A percentile compares a stretch with the other conserved stretches of the same genome.
Evolutionary conservation across 2,888 invertebrate genomes (phyloP).

Genomic region (Notocelia uddmanniana): DNA sequence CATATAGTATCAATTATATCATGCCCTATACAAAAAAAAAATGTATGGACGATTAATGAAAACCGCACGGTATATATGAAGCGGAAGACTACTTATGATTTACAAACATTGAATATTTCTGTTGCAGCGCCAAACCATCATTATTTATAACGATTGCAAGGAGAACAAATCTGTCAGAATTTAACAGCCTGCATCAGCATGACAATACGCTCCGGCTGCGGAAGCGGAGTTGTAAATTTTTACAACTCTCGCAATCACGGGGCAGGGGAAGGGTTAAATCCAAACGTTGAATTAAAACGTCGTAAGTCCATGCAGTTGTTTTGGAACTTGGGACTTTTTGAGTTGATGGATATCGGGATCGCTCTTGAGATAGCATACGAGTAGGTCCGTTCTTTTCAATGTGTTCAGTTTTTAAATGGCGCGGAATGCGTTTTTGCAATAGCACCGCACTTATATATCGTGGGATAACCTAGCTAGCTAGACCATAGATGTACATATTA

Average conservation of each 20-base stretch:
- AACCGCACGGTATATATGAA: not conserved
- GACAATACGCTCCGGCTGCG: conserved; percentile 72
- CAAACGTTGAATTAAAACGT: not conserved
- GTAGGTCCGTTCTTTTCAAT: conserved; percentile 45
- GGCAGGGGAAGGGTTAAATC: conserved; percentile 65
- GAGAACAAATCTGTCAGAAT: conserved; percentile 67
- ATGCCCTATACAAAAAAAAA: not conserved
- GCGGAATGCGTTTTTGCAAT: conserved; percentile 37
- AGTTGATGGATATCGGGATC: not conserved
- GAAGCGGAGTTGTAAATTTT: conserved; percentile 82
- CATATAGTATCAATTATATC: no score
- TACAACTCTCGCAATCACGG: conserved; percentile 73
- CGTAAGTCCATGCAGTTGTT: not conserved
- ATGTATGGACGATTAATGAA: not conserved
- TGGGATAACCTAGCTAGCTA: not conserved
- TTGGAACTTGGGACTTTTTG: conserved; percentile 7
- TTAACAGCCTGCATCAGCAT: conserved; percentile 73
- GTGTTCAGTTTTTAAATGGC: conserved; percentile 42
- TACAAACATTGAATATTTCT: conserved; percentile 14
- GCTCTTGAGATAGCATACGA: conserved; percentile 44
- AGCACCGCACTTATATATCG: not conserved
- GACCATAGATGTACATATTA: not conserved
- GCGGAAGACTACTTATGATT: not conserved
- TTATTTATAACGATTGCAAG: conserved; percentile 43
- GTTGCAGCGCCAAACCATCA: conserved; percentile 29